Conservation (phyloP, 2,113 vertebrate genomes). For the Pantherophis guttatus region DNA sequence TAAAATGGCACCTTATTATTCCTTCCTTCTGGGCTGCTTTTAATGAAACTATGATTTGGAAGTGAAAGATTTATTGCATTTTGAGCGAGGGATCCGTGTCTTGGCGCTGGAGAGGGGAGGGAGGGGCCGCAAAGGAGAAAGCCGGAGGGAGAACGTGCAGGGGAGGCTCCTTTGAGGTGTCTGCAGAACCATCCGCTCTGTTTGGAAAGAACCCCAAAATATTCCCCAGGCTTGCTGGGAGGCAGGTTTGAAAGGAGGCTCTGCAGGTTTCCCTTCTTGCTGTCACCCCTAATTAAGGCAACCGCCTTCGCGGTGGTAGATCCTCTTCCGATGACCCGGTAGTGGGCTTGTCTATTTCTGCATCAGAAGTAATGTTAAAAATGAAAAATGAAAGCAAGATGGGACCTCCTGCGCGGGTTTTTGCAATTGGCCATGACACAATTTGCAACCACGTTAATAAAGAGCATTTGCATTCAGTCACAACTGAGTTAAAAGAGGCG, state of each 20-base stretch:
- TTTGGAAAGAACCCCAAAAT: neutral
- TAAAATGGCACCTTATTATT: conserved; percentile 76
- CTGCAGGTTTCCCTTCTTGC: neutral
- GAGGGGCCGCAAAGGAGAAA: neutral
- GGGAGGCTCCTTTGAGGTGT: conserved; percentile 27
- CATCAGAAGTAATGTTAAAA: neutral
- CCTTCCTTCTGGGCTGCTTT: conserved; percentile 71
- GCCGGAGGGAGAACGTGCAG: neutral
- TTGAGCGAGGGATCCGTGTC: conserved; percentile 49
- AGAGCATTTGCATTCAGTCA: neutral
- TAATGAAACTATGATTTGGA: conserved; percentile 76
- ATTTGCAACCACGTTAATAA: neutral
- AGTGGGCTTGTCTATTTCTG: neutral
- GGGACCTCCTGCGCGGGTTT: neutral
- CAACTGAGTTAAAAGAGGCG: neutral
- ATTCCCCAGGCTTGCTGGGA: neutral
- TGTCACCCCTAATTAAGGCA: neutral
- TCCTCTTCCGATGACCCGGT: neutral
- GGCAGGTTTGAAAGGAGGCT: neutral
- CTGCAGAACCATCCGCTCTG: conserved; percentile 9
- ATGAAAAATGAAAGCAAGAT: neutral
- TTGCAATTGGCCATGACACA: neutral
- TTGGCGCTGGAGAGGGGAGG: conserved; percentile 31
- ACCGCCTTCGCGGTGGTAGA: neutral
- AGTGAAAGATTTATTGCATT: conserved; percentile 77